Base-by-base conservation (phyloP, 2,888 invertebrate genomes). In the Philereme vetulata region DNA sequence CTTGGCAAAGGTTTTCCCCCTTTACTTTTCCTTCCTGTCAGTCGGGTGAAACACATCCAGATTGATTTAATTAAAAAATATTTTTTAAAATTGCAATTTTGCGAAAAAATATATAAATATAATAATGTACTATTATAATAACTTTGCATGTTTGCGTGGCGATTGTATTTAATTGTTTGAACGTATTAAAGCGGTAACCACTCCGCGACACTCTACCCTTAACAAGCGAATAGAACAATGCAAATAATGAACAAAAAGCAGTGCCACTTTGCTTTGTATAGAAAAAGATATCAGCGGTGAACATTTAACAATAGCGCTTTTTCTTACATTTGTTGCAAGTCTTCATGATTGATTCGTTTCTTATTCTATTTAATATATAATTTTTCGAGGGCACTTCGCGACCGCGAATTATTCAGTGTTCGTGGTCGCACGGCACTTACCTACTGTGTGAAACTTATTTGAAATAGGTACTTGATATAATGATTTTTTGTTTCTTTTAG, bases 281-380 rank as follows among this genome's bases (percentile, higher is more conserved):
- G 59, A 56, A 76, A 85, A 91, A 91, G 90, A 91, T 90, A 90
- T 88, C 81, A 46, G 84, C 72, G 73, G 61, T 65, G 64, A 68
- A 68, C 72, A 61, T 57, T 63, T 51, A 75, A 89, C 87, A 89
- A 90, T 80, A 67, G 72, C 67, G 73, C 74, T 76, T 85, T 86
- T 86, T 85, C 86, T 86, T 88, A 88, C 88, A 85, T 85, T 89
- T 89, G 88, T 89, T 82, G 76, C 90, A 73, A 78, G 77, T 81
- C 83, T 85, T 87, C 77, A 78, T 78, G 74, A 76, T 78, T 71
- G 77, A 84, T 82, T 86, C 78, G 73, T 82, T 88, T 81, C 78
- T 77, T 74, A 70, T 78, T 78, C 74, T 75, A 80, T 75, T 70
- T 63, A 21, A 35, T 35, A 6, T 2, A 6, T 47, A 69, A 72